Conservation (phyloP, 2,797 vertebrate genomes). For the Pangasius djambal region DNA sequence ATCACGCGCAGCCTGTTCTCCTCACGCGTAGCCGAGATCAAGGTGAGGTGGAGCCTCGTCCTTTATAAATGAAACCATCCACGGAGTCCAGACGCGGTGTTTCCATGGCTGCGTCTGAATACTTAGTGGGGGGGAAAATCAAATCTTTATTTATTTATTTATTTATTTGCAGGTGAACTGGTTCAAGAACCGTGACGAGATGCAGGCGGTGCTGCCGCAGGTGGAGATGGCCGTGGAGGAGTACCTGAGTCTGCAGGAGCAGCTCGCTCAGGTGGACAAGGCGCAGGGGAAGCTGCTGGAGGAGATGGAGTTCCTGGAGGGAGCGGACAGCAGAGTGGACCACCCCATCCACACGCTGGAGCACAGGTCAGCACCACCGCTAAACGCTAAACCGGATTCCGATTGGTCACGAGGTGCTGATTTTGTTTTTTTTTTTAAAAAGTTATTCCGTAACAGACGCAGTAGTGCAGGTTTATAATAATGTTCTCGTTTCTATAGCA, state of each 20-base stretch:
- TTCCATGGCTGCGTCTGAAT: not conserved
- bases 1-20: conserved; percentile 98
- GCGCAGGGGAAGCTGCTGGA: conserved; percentile 88
- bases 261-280: conserved; percentile 89
- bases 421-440: too few species aligned
- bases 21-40: conserved; percentile 96
- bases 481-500: not conserved
- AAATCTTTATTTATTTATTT: not conserved
- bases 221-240: conserved; percentile 89
- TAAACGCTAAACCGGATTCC: not conserved
- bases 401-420: not conserved
- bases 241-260: conserved; percentile 89
- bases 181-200: conserved; percentile 98
- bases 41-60: conserved; percentile 73
- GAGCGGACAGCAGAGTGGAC: conserved; percentile 85
- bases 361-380: conserved; percentile 73
- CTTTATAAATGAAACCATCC: not conserved
- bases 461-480: not conserved
- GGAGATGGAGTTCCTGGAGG: conserved; percentile 91
- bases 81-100: not conserved
- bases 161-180: conserved; percentile 88
- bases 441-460: too few species aligned
- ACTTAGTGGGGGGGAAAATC: not conserved
- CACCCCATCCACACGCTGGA: conserved; percentile 91
- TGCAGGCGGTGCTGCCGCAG: conserved; percentile 91